Percentiles rank a stretch among this genome's conserved stretches.
phyloP scores from a whole-genome alignment of 1,140 invertebrate genomes.

The Drosophila sp. region DNA sequence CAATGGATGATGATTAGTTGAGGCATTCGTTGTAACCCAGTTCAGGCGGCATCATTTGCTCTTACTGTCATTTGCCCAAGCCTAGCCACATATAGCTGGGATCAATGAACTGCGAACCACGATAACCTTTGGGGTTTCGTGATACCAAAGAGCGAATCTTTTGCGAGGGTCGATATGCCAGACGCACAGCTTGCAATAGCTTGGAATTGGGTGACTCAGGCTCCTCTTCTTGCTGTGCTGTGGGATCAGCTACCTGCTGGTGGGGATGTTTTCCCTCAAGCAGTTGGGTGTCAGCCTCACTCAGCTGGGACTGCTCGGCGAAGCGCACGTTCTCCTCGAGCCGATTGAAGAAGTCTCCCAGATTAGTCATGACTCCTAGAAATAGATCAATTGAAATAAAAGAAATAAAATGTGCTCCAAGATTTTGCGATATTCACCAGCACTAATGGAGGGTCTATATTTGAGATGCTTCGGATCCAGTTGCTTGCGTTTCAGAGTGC shows the following conservation, averaged over 20 bases:
- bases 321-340: conserved; percentile 74
- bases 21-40: conserved; percentile 41
- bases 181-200: conserved; percentile 53
- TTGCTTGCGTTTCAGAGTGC: conserved; percentile 42
- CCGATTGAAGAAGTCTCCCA: conserved; percentile 77
- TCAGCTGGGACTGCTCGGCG: conserved; percentile 65
- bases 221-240: conserved; percentile 34
- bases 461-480: conserved; percentile 21
- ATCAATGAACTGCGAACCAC: conserved; percentile 74
- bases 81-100: conserved; percentile 82
- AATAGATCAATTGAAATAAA: conserved; percentile 34
- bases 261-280: conserved; percentile 69
- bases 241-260: conserved; percentile 20
- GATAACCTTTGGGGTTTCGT: conserved; percentile 79
- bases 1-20: background rate
- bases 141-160: conserved; percentile 77
- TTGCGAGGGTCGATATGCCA: conserved; percentile 73
- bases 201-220: conserved; percentile 27
- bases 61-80: conserved; percentile 80
- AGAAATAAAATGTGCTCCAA: no score
- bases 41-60: background rate
- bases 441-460: conserved; percentile 68
- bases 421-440: conserved; percentile 50
- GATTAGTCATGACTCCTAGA: conserved; percentile 79
- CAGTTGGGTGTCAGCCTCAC: conserved; percentile 53